Percentiles rank a stretch among this genome's conserved stretches.
Evolutionary conservation across 2,888 invertebrate genomes (phyloP).

Genomic region (Drosophila glabriapex): DNA sequence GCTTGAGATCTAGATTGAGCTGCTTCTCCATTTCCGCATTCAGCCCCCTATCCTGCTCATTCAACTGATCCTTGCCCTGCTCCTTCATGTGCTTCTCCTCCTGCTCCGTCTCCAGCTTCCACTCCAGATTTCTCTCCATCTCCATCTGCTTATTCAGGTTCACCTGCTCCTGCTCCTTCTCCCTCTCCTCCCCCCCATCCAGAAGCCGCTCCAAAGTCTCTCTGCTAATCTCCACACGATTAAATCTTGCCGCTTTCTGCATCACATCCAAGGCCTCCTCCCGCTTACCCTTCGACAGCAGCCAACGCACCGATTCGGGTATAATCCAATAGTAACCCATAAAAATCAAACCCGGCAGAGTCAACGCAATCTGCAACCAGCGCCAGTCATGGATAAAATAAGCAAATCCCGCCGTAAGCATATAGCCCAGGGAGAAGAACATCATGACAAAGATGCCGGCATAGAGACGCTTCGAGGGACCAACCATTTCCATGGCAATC

Average conservation of each 20-base stretch:
- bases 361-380: slow-evolving; percentile 89
- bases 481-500: slow-evolving; percentile 91
- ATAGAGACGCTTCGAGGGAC: slow-evolving; percentile 88
- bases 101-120: slow-evolving; percentile 20
- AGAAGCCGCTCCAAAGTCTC: slow-evolving; percentile 87
- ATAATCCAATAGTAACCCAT: slow-evolving; percentile 91
- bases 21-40: slow-evolving; percentile 6
- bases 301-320: slow-evolving; percentile 91
- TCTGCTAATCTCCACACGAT: slow-evolving; percentile 87
- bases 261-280: slow-evolving; percentile 88
- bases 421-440: slow-evolving; percentile 91
- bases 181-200: slow-evolving; percentile 77
- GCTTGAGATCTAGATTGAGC: neutral
- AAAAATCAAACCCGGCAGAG: slow-evolving; percentile 89
- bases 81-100: slow-evolving; percentile 1
- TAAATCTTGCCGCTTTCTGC: slow-evolving; percentile 88
- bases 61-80: neutral
- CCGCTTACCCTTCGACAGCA: slow-evolving; percentile 88
- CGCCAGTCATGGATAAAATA: slow-evolving; percentile 90
- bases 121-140: slow-evolving; percentile 1
- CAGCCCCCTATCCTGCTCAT: neutral
- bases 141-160: slow-evolving; percentile 22
- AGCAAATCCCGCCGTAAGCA: slow-evolving; percentile 89
- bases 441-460: slow-evolving; percentile 91
- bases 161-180: neutral